Percentiles rank a stretch among this genome's conserved stretches.
Conservation (phyloP, 2,797 vertebrate species). For the Coregonus suidteri region DNA sequence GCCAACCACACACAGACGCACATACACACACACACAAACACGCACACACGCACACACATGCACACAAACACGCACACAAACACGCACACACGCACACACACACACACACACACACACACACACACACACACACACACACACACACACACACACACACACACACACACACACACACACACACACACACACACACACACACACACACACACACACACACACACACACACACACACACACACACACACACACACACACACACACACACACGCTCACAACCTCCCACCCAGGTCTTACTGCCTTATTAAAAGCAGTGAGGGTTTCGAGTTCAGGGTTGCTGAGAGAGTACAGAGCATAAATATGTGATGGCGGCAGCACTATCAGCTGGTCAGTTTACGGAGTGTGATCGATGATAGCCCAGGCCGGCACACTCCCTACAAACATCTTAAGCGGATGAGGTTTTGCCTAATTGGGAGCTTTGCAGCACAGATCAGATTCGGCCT, state of each 20-base stretch:
- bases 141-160: background rate
- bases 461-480: constrained; percentile 85
- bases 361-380: constrained; percentile 71
- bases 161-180: background rate
- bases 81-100: background rate
- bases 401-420: constrained; percentile 80
- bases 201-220: background rate
- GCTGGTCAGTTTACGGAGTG: constrained; percentile 72
- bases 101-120: background rate
- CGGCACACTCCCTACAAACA: constrained; percentile 75
- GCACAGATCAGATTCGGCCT: constrained; percentile 66
- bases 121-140: background rate
- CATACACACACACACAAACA: background rate
- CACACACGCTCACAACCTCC: background rate
- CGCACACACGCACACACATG: background rate
- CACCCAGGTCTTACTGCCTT: constrained; percentile 75
- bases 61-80: background rate
- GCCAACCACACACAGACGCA: no score
- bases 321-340: constrained; percentile 71
- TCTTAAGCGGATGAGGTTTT: constrained; percentile 80
- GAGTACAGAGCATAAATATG: constrained; percentile 75
- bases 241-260: background rate
- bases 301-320: constrained; percentile 73
- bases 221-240: background rate
- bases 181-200: background rate